Evolutionary conservation across 2,888 invertebrate species (phyloP).

Genomic region (Mimas tiliae): DNA sequence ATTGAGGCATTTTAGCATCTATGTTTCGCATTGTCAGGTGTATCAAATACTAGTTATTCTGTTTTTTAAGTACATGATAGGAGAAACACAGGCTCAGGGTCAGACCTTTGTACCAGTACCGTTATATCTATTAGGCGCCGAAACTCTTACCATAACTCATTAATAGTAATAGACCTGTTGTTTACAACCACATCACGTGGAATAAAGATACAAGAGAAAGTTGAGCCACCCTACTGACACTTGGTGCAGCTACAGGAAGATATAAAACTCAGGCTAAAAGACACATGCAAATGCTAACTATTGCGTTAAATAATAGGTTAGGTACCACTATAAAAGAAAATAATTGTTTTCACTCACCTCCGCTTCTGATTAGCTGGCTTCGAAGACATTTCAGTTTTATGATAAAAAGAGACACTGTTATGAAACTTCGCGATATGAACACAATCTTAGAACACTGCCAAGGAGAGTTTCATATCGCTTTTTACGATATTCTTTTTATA

Average conservation of each 20-base stretch:
- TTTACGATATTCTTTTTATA: conserved; percentile 58
- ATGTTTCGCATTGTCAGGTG: neutral
- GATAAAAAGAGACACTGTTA: conserved; percentile 60
- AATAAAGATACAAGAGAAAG: conserved; percentile 49
- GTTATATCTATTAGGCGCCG: neutral
- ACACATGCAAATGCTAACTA: conserved; percentile 22
- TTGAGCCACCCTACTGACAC: conserved; percentile 43
- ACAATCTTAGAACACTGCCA: conserved; percentile 85
- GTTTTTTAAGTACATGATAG: too few species aligned
- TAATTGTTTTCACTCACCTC: conserved; percentile 80
- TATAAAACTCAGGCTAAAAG: conserved; percentile 29
- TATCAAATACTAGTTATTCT: too few species aligned
- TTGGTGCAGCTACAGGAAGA: conserved; percentile 46
- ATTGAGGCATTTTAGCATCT: neutral
- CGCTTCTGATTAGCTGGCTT: conserved; percentile 88
- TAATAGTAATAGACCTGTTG: conserved; percentile 7
- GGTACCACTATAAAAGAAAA: conserved; percentile 32
- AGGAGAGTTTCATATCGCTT: conserved; percentile 84
- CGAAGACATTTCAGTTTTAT: conserved; percentile 74
- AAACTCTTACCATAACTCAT: neutral
- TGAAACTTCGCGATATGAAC: conserved; percentile 78
- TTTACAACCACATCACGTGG: conserved; percentile 25
- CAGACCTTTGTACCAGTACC: neutral
- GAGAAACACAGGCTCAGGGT: neutral
- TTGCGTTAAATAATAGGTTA: conserved; percentile 33